Conservation (phyloP, 2,113 vertebrate species). For the Oceanodroma tethys region DNA sequence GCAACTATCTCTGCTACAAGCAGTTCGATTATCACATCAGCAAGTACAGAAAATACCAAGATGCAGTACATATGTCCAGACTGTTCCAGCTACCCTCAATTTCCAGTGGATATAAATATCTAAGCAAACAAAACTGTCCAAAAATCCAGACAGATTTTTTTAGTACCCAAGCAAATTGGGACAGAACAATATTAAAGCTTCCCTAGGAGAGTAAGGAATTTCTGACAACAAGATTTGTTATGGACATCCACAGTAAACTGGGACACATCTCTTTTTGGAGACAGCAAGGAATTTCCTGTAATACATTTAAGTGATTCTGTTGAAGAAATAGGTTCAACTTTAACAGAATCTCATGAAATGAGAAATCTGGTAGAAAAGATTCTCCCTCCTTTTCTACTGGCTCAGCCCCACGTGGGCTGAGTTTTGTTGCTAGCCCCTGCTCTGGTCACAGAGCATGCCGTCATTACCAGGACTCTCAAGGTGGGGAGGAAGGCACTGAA, state of each 20-base stretch:
- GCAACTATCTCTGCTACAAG: not conserved
- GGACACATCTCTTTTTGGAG: not conserved
- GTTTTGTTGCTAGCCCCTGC: not conserved
- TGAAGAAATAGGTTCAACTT: not conserved
- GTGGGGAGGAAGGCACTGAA: not conserved
- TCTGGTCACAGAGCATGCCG: not conserved
- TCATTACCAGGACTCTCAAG: not conserved
- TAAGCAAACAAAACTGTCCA: not conserved
- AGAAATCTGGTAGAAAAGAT: not conserved
- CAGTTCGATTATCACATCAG: not conserved
- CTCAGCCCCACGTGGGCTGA: not conserved
- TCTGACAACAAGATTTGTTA: not conserved
- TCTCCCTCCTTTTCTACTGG: not conserved
- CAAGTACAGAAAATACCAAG: not conserved
- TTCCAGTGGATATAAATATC: not conserved
- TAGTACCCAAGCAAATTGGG: not conserved
- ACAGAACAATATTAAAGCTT: not conserved
- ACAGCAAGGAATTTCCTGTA: not conserved
- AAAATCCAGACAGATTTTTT: not conserved
- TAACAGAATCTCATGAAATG: not conserved
- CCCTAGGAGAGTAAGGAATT: not conserved
- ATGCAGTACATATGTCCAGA: not conserved
- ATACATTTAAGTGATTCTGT: not conserved
- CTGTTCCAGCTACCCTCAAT: not conserved
- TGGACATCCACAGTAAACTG: not conserved